Base-by-base conservation (phyloP, 2,888 invertebrate species). In the Chymomyza amoena region DNA sequence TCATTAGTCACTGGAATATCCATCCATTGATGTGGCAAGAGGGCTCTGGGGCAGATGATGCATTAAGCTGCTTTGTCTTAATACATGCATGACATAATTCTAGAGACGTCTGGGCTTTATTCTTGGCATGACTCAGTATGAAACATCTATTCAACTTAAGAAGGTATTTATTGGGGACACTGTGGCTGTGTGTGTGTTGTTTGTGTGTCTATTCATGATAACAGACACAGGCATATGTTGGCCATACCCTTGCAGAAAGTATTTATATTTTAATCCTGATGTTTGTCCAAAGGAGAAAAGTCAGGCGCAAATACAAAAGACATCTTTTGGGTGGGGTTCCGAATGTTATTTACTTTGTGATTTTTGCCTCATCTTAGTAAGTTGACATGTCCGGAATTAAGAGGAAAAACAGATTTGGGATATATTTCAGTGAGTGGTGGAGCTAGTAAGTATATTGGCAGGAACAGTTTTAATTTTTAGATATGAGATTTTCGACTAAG, bases 1-100 rank as follows among this genome's bases (percentile, higher is more conserved):
- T 57, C 32, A 65, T 20, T 32, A 59, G 61, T 67, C 39, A 70
- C 9, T 65, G 36, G 54, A 13, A 13, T 25, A 57, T 15, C 10
- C 39, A 57, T 15, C 10, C 39, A 45, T 45, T 13, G 39, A 13
- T 45, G 13, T 13, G 39, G 39, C 39, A 13, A 45, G 13, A 45
- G 10, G 10, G 39, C 10, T 13, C 4, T 45, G 39, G 2, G 39
- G 39, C 39, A 45, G 39, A 13, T 45, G 39, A 45, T 32, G 32
- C 32, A 45, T 45, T 45, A 13, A 13, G 39, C 39, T 45, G 13
- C 39, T 13, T 45, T 45, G 39, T 45, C 39, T 45, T 7, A 45
- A 45, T 45, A 13, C 39, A 45, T 13, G 39, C 39, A 45, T 45
- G 39, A 45, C 39, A 45, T 45, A 45, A 13, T 45, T 45, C 39